phyloP scores from a whole-genome alignment of 2,888 invertebrate species.

The Agrotis puta region DNA sequence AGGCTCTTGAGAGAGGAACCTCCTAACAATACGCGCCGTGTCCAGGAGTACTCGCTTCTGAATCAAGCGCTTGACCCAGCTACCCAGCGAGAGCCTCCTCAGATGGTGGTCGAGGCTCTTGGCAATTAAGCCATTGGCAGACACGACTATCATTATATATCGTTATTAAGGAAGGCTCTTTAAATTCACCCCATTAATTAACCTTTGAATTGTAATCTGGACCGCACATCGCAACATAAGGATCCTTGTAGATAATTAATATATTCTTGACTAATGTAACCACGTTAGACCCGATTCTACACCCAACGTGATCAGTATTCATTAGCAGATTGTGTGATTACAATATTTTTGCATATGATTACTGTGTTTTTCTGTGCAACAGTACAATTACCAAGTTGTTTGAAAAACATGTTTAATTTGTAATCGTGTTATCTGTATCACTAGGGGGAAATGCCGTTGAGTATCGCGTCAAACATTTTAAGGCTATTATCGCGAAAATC shows the following conservation, averaged over 20 bases:
- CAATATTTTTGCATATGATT: conserved; percentile 47
- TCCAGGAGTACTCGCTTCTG: too few relatives aligned
- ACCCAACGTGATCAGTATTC: conserved; percentile 44
- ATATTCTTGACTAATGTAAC: conserved; percentile 31
- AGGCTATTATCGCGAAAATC: too few relatives aligned
- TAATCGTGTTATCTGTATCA: conserved; percentile 6
- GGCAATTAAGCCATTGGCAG: too few relatives aligned
- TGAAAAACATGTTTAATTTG: conserved; percentile 30
- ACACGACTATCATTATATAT: too few relatives aligned
- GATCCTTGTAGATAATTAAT: conserved; percentile 40
- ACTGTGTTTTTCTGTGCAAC: conserved; percentile 25
- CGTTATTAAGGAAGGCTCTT: not conserved
- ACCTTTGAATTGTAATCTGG: conserved; percentile 6
- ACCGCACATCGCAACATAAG: not conserved
- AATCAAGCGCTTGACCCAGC: too few relatives aligned
- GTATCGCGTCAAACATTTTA: too few relatives aligned
- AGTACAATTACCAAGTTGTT: conserved; percentile 12
- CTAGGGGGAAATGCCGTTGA: too few relatives aligned
- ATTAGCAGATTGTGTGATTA: conserved; percentile 31
- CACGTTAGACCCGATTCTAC: conserved; percentile 31
- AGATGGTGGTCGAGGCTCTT: too few relatives aligned
- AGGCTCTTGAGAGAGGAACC: too few relatives aligned
- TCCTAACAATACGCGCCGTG: too few relatives aligned
- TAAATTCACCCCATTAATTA: not conserved
- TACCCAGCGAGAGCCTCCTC: too few relatives aligned